Percentiles rank a stretch among this genome's conserved stretches.
These are phyloP conservation scores for Helleia helle DNA, from an alignment of 2,888 invertebrate genomes.

Conservation along the genomic window DNA sequence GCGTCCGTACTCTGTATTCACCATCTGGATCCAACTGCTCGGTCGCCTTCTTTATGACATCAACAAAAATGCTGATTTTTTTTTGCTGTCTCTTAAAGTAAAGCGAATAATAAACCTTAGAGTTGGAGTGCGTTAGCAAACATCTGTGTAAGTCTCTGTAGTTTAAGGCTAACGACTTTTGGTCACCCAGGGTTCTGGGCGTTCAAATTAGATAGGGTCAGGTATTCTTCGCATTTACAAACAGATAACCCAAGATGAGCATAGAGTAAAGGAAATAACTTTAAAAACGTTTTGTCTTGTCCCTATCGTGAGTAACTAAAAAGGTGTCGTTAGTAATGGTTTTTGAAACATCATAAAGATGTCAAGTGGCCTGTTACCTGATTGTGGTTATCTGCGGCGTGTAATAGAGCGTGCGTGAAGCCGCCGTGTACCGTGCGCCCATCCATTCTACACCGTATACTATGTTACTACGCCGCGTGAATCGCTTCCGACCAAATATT, in stretches of 20 bases:
- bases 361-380: slow-evolving; percentile 64
- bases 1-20: too few relatives aligned
- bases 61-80: too few relatives aligned
- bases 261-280: slow-evolving; percentile 10
- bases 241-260: not conserved
- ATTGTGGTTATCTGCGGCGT: slow-evolving; percentile 56
- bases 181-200: too few relatives aligned
- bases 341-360: slow-evolving; percentile 73
- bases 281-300: slow-evolving; percentile 48
- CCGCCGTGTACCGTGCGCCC: slow-evolving; percentile 32
- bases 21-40: too few relatives aligned
- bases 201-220: too few relatives aligned
- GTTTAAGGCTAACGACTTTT: too few relatives aligned
- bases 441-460: slow-evolving; percentile 10
- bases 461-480: slow-evolving; percentile 9
- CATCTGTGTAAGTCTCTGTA: too few relatives aligned
- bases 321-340: slow-evolving; percentile 74
- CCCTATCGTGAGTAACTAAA: slow-evolving; percentile 67
- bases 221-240: too few relatives aligned
- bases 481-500: slow-evolving; percentile 9
- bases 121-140: too few relatives aligned
- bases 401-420: slow-evolving; percentile 48
- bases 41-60: too few relatives aligned
- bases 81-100: too few relatives aligned
- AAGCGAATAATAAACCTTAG: too few relatives aligned